Base-by-base conservation (phyloP, 23 tunicate species). In the Phallusia fumigata region DNA sequence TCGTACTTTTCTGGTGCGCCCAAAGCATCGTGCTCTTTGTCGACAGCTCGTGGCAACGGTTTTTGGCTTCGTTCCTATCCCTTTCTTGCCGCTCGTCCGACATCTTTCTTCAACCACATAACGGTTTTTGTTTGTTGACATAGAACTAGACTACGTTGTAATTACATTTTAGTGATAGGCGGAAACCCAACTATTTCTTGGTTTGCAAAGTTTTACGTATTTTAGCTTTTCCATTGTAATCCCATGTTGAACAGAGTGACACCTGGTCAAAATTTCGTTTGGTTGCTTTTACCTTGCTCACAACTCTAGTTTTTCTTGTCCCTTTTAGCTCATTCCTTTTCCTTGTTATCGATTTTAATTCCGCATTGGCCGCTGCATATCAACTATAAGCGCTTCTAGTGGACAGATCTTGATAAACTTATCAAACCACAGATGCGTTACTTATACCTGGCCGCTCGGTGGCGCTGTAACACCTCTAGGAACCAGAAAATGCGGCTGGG, bases 1-100 rank as follows among this genome's bases (percentile, higher is more conserved):
- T 24, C 28, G 69, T 58, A 58, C 28, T 58, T 58, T 58, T 58
- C 69, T 24, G 69, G 69, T 24, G 3, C 28, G 69, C 69, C 69
- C 69, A 77, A 77, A 77, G 80, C 44, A 33, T 77, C 80, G 80
- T 77, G 80, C 80, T 77, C 80, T 77, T 77, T 77, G 80, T 40
- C 80, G 80, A 77, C 80, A 36, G 33, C 51, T 36, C n/a, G 53
- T n/a, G 47, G 47, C 47, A 5, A 40, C 52, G 80, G 53, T 35
- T 34, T 18, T 16, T 33, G 45, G 33, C 34, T 77, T 1, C 13
- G 78, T 19, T 77, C 5, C 52, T n/a, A 44, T 33, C 26, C 13
- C 32, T 76, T 44, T 35, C 35, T 10, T 77, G 21, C 18, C 32
- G 22, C 80, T 26, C 24, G 18, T 77, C 47, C 47, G 22, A 16